phyloP scores from a whole-genome alignment of 2,888 invertebrate species.

The Catotricha subobsoleta region DNA sequence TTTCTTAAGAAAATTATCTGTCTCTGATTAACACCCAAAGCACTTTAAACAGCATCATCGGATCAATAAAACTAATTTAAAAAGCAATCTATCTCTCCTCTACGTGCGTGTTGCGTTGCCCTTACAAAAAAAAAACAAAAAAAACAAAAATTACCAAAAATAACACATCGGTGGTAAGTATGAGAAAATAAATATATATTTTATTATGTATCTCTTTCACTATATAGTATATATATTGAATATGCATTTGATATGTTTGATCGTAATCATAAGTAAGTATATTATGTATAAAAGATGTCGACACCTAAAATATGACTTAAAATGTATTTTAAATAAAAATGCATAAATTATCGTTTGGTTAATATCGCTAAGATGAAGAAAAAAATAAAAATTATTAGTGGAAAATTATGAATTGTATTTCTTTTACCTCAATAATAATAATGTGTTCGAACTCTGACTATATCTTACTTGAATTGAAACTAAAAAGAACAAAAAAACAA shows the following conservation, averaged over 20 bases:
- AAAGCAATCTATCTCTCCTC: not conserved
- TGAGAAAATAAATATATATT: not conserved
- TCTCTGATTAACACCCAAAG: not conserved
- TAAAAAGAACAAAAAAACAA: not conserved
- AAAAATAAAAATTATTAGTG: too few species aligned
- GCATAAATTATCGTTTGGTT: not conserved
- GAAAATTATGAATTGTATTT: too few species aligned
- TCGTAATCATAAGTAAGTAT: too few species aligned
- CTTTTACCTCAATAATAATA: too few species aligned
- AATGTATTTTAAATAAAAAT: not conserved
- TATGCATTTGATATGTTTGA: too few species aligned
- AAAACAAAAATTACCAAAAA: too few species aligned
- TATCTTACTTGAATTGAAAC: not conserved
- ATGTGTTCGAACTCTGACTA: too few species aligned
- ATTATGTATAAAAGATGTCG: not conserved
- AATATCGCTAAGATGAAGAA: too few species aligned
- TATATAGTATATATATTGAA: too few species aligned
- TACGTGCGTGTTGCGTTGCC: too few species aligned
- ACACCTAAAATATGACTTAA: not conserved
- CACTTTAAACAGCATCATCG: not conserved
- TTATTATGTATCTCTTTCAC: too few species aligned
- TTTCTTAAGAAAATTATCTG: not conserved
- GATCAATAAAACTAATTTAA: slow-evolving; percentile 2
- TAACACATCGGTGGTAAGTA: not conserved
- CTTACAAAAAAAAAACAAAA: not conserved